phyloP scores from a whole-genome alignment of 1,140 invertebrate species.

The Calliphora vicina region DNA sequence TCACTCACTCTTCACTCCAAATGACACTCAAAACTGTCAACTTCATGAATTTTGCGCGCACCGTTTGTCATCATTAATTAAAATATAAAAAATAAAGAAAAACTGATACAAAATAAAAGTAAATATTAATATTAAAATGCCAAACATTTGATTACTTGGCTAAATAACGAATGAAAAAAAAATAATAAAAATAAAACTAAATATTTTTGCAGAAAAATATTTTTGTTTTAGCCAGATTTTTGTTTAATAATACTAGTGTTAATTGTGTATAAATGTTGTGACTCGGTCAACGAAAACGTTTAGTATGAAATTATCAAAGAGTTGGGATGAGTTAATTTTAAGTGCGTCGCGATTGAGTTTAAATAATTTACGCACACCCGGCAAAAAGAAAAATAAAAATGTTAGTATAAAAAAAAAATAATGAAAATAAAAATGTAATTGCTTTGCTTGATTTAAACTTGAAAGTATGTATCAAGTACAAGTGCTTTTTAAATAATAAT shows the following conservation, averaged over 20 bases:
- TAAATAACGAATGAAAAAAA: neutral
- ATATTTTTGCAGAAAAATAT: neutral
- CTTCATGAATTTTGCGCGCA: neutral
- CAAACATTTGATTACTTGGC: neutral
- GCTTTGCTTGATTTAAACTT: neutral
- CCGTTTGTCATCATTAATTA: neutral
- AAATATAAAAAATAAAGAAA: neutral
- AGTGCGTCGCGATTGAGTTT: constrained; percentile 58
- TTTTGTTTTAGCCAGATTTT: neutral
- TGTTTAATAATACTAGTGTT: neutral
- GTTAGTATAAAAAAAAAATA: constrained; percentile 50
- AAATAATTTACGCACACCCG: constrained; percentile 57
- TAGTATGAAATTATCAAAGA: constrained; percentile 60
- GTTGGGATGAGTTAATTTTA: constrained; percentile 59
- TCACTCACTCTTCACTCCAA: neutral
- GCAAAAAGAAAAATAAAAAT: constrained; percentile 58
- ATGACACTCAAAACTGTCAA: neutral
- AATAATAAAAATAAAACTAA: neutral
- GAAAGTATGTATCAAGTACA: neutral
- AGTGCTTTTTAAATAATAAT: neutral
- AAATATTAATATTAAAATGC: neutral
- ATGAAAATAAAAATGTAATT: no score
- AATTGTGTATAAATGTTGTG: constrained; percentile 30
- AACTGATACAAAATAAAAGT: neutral
- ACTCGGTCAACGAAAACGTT: constrained; percentile 13